Evolutionary conservation across 2,113 vertebrate species (phyloP), one percentile per base, ranked within the genome.

Genomic region (Sphaerodactylus townsendi): DNA sequence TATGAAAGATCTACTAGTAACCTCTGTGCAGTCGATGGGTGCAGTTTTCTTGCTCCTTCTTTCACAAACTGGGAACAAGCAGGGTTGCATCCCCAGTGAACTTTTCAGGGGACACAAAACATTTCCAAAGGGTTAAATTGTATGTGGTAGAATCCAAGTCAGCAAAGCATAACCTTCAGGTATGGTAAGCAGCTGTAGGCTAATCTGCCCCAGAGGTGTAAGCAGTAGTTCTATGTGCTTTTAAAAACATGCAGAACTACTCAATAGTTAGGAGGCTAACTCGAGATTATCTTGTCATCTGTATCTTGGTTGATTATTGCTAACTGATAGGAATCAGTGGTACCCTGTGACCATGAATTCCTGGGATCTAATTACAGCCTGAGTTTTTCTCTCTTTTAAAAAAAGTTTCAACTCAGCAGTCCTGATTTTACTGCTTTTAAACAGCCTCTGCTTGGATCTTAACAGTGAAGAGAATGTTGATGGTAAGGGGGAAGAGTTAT

Each of bases 281-380:
- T 77, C 50, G 10, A 77, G 35, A 77, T 77, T 59, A 77, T 77
- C 50, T 59, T 59, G 74, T 77, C 23, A 77, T 77, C 74, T 77
- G 50, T 25, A 13, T 59, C 74, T 50, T 39, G 74, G 21, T 77
- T 77, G 59, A 77, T 77, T 77, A 77, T 77, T 37, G 33, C 50
- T 59, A 77, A 77, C 74, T 77, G 21, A 59, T 77, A 77, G 50
- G 21, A 59, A 77, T 77, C 74, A 59, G 59, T 77, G 50, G 25
- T 35, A 77, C 28, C 50, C 74, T 39, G 50, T 11, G 25, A 59
- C 21, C 59, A 39, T 77, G 74, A 77, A 77, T 77, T 59, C 56
- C 50, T 35, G 21, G 56, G 50, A 21, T 77, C 74, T 77, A 77
- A 77, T 77, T 77, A 77, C 74, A 28, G 50, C 14, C 50, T 37